Evolutionary conservation across 1,140 invertebrate species (phyloP), one percentile per base, ranked within the genome.

Genomic region (Orchesella cincta): DNA sequence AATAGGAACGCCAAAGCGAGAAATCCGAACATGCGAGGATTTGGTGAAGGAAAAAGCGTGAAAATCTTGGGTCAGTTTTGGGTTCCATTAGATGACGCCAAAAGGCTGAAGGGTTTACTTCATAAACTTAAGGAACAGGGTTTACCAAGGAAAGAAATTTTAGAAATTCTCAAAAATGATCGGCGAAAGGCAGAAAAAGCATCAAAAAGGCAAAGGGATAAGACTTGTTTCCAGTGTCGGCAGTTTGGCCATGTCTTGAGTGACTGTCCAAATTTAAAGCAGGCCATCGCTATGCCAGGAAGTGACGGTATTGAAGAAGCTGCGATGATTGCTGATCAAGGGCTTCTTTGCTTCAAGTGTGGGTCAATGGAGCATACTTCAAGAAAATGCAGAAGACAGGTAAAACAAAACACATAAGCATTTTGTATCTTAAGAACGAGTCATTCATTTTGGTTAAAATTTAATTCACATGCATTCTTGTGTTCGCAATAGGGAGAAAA

Each of bases 301-400:
- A 14, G 23, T 1, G 31, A 36, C 23, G 83, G 84, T 52, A 85
- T 86, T 62, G 85, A 85, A 16, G 80, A 76, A 36, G 81, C 71
- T 39, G 82, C 73, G 64, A 79, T 77, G 78, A 87, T 84, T 81
- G 83, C 85, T 8, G 57, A 62, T 16, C 76, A 72, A 35, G 76
- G 78, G 3, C 84, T 84, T 34, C 88, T 93, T 70, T 94, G 93
- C 82, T 94, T 92, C 82, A 93, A 93, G 84, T 94, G 93, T 85
- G 93, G 93, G 1, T 93, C 92, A 51, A 91, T 91, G 1, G 94
- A 96, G 84, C 94, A 97, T 83, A 91, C 91, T 2, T 89, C 91
- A 79, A 90, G 90, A 82, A 89, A 91, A 79, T 94, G 93, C 82
- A 80, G 74, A 72, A 91, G 89, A 87, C 90, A 92, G 0, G 89